These are phyloP conservation scores for Cassiopea andromeda DNA, from an alignment of 30 jellyfish, hydroid and myxozoan genomes.

Conservation along the genomic window DNA sequence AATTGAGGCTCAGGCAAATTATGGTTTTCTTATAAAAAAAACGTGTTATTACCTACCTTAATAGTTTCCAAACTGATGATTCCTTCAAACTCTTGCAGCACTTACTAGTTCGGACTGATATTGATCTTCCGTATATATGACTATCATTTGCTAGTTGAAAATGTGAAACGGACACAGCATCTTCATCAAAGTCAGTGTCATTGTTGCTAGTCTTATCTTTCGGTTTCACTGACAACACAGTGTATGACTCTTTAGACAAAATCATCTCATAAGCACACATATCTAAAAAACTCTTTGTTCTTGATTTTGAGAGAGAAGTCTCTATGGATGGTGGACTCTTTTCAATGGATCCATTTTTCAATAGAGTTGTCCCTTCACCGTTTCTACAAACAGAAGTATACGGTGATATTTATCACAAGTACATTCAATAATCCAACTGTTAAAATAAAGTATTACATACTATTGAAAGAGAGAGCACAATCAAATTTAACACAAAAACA, in stretches of 20 bases:
- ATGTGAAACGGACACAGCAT: constrained; percentile 6
- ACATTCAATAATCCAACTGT: no score
- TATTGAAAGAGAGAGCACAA: no score
- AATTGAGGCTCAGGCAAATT: no score
- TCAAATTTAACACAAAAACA: no score
- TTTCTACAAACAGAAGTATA: not conserved
- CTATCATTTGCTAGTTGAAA: constrained; percentile 11
- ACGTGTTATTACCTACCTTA: no score
- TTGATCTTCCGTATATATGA: not conserved
- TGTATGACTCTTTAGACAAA: constrained; percentile 22
- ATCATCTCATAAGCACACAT: constrained; percentile 19
- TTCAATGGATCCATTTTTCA: not conserved
- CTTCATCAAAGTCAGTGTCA: not conserved
- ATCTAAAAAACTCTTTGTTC: not conserved
- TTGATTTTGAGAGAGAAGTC: not conserved
- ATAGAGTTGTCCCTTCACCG: constrained; percentile 7
- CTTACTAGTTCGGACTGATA: not conserved
- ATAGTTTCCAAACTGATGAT: constrained; percentile 26
- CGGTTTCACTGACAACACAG: constrained; percentile 11
- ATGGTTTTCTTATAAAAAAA: no score
- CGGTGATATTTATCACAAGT: no score
- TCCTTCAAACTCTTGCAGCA: constrained; percentile 31
- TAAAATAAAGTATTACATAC: no score
- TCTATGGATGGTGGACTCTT: not conserved
- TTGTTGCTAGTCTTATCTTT: not conserved